Conservation (phyloP, 23 tunicate genomes). For the Botrylloides violaceus region DNA sequence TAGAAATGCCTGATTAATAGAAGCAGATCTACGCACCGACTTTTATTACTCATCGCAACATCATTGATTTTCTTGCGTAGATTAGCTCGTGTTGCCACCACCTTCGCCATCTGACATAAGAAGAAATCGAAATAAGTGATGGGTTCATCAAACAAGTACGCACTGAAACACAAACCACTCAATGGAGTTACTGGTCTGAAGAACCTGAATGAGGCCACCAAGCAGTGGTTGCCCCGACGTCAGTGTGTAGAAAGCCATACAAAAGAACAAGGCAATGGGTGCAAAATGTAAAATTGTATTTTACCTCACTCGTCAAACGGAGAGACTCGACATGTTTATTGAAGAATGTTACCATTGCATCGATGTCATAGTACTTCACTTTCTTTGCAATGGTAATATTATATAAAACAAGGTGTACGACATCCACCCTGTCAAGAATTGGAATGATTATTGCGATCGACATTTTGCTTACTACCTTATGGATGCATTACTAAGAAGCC, state of each 20-base stretch:
- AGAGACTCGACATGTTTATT: constrained; percentile 66
- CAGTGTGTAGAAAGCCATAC: too few species aligned
- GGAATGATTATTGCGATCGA: too few species aligned
- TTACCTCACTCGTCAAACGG: constrained; percentile 65
- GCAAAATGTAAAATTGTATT: background rate
- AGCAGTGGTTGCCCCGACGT: too few species aligned
- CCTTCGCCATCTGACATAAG: constrained; percentile 85
- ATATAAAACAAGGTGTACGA: constrained; percentile 84
- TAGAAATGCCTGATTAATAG: too few species aligned
- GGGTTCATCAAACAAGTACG: too few species aligned
- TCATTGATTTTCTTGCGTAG: constrained; percentile 64
- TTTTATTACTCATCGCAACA: constrained; percentile 64
- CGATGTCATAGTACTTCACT: constrained; percentile 67
- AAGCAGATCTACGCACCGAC: constrained; percentile 16
- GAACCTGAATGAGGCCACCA: too few species aligned
- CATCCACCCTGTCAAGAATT: constrained; percentile 91
- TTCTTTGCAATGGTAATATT: constrained; percentile 82
- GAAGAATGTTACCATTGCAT: constrained; percentile 47
- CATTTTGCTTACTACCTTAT: too few species aligned
- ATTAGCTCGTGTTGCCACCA: constrained; percentile 74
- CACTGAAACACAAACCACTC: too few species aligned
- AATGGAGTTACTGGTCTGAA: too few species aligned
- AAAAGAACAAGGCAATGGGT: background rate
- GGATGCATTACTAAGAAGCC: too few species aligned
- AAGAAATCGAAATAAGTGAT: too few species aligned